Percentiles rank a stretch among this genome's conserved stretches.
Evolutionary conservation across 2,888 invertebrate genomes (phyloP).

Genomic region (Eretmocerus hayati): DNA sequence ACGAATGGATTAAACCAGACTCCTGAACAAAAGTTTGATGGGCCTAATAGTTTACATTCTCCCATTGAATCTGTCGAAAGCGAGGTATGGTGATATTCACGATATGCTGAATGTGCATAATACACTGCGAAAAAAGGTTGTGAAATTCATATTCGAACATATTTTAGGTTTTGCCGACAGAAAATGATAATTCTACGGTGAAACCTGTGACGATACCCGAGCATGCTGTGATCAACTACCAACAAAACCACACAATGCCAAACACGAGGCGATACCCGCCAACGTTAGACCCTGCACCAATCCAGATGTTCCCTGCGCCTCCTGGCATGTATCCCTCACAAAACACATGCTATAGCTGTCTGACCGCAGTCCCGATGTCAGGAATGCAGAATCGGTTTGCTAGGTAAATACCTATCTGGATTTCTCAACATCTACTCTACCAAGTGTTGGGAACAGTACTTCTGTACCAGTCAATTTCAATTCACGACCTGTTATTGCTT

Average conservation of each 20-base stretch:
- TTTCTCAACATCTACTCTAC: not conserved
- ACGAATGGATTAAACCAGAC: constrained; percentile 40
- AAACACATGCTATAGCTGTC: constrained; percentile 41
- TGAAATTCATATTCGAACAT: not conserved
- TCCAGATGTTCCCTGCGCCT: constrained; percentile 42
- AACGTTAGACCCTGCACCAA: constrained; percentile 38
- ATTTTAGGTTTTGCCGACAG: constrained; percentile 25
- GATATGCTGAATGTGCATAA: not conserved
- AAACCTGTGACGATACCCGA: constrained; percentile 34
- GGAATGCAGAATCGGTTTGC: constrained; percentile 41
- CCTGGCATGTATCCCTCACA: constrained; percentile 39
- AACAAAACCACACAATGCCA: constrained; percentile 35
- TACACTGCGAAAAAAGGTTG: not conserved
- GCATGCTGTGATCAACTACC: constrained; percentile 33
- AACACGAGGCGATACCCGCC: constrained; percentile 38
- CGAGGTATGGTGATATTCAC: constrained; percentile 32
- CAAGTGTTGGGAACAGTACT: no score
- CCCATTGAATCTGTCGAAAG: constrained; percentile 29
- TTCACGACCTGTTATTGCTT: not conserved
- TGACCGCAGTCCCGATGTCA: constrained; percentile 40
- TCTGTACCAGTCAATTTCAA: not conserved
- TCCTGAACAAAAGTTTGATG: constrained; percentile 37
- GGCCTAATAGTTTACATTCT: constrained; percentile 28
- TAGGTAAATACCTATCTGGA: constrained; percentile 30
- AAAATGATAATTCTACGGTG: constrained; percentile 32